A percentile compares a stretch with the other conserved stretches of the same genome.
phyloP scores from a whole-genome alignment of 2,113 vertebrate genomes.

The Gasterosteus nipponicus region DNA sequence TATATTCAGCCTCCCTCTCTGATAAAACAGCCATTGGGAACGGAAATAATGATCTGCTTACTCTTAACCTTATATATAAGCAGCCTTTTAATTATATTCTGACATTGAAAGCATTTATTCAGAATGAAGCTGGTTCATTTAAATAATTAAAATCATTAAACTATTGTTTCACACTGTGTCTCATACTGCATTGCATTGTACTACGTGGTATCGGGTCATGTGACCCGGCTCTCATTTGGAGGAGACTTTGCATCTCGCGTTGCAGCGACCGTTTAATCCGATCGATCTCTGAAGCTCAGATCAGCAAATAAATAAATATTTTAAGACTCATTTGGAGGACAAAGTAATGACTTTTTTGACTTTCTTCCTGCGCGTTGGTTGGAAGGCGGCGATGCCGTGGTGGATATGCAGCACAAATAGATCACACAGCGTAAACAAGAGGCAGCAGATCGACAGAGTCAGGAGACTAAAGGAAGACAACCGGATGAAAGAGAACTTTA shows the following conservation, averaged over 20 bases:
- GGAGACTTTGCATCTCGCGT: constrained; percentile 18
- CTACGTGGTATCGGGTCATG: not conserved
- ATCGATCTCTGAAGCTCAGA: constrained; percentile 45
- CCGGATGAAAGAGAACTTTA: constrained; percentile 51
- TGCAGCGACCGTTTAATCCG: constrained; percentile 20
- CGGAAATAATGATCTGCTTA: too few relatives aligned
- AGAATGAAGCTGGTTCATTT: too few relatives aligned
- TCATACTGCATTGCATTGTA: not conserved
- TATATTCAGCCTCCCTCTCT: too few relatives aligned
- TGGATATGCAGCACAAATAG: constrained; percentile 46
- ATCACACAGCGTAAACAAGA: constrained; percentile 59
- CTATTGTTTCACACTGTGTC: not conserved
- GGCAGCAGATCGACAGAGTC: constrained; percentile 18
- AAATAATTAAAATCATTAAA: not conserved
- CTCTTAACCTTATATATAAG: too few relatives aligned
- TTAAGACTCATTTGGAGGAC: not conserved
- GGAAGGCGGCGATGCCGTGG: constrained; percentile 30
- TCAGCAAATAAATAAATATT: constrained; percentile 1
- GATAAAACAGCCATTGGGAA: too few relatives aligned
- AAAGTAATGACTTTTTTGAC: too few relatives aligned
- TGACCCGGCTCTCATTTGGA: constrained; percentile 25
- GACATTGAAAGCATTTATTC: too few relatives aligned
- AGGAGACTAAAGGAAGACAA: constrained; percentile 45
- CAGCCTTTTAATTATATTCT: too few relatives aligned
- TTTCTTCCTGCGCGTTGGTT: constrained; percentile 25